phyloP scores from a whole-genome alignment of 2,888 invertebrate species.

The Stenoptilia bipunctidactyla region DNA sequence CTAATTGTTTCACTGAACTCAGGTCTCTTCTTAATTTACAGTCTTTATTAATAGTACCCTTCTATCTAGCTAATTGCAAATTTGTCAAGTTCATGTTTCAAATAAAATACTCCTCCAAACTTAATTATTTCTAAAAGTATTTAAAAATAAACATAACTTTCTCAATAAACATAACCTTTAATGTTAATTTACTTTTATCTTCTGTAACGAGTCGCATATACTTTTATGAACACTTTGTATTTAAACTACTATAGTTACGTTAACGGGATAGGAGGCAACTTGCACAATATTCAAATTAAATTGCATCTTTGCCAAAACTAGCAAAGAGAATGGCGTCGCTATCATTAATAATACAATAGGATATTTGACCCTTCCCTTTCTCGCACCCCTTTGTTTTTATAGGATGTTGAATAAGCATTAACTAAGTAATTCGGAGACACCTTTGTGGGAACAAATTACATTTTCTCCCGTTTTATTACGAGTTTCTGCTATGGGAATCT shows the following conservation, averaged over 20 bases:
- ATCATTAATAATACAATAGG: slow-evolving; percentile 66
- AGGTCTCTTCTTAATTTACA: slow-evolving; percentile 22
- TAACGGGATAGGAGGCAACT: slow-evolving; percentile 53
- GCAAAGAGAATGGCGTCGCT: slow-evolving; percentile 54
- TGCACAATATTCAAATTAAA: slow-evolving; percentile 71
- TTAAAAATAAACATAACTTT: no score
- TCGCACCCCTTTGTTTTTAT: slow-evolving; percentile 58
- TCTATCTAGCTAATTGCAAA: no score
- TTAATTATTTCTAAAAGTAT: no score
- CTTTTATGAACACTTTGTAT: slow-evolving; percentile 60
- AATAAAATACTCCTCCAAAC: no score
- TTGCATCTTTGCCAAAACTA: slow-evolving; percentile 71
- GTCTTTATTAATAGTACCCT: background rate
- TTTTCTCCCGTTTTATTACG: slow-evolving; percentile 7
- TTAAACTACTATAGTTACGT: slow-evolving; percentile 52
- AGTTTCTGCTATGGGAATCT: no score
- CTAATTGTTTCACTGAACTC: slow-evolving; percentile 47
- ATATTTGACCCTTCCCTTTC: slow-evolving; percentile 56
- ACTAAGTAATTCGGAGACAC: slow-evolving; percentile 41
- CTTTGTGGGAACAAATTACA: slow-evolving; percentile 37
- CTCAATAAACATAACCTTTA: no score
- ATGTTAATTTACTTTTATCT: slow-evolving; percentile 33
- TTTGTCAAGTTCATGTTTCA: no score
- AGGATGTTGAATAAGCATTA: slow-evolving; percentile 59
- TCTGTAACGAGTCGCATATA: slow-evolving; percentile 31